Conservation (phyloP, 2,113 vertebrate species). For the Heterocephalus glaber region DNA sequence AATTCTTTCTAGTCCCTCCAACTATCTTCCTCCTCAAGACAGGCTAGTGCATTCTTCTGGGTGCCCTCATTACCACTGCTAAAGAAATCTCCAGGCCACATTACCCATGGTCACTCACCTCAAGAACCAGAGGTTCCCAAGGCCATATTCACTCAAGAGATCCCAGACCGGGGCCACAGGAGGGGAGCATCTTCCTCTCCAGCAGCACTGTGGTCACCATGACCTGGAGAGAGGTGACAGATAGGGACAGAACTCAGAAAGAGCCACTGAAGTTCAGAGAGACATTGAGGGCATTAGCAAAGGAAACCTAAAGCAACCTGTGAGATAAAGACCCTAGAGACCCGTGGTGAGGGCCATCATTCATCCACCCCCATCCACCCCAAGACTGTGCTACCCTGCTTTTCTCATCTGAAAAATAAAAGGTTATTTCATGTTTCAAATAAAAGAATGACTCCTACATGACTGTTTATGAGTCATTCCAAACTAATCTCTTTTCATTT, state of each 20-base stretch:
- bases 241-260: background rate
- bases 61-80: too few species aligned
- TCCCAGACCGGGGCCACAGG: slow-evolving; percentile 93
- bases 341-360: background rate
- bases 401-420: background rate
- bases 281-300: background rate
- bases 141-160: slow-evolving; percentile 89
- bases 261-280: background rate
- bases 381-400: background rate
- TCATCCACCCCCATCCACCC: too few species aligned
- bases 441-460: background rate
- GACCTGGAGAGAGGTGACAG: slow-evolving; percentile 84
- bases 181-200: slow-evolving; percentile 92
- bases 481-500: slow-evolving; percentile 30
- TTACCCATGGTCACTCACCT: slow-evolving; percentile 84
- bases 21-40: background rate
- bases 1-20: too few species aligned
- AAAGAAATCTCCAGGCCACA: background rate
- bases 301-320: background rate
- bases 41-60: background rate
- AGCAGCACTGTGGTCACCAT: slow-evolving; percentile 96
- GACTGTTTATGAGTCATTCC: slow-evolving; percentile 40
- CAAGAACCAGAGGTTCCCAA: slow-evolving; percentile 93
- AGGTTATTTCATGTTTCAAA: background rate
- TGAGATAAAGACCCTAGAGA: background rate